These are phyloP conservation scores for Xerus inauris DNA, from an alignment of 2,113 vertebrate species.

Conservation along the genomic window DNA sequence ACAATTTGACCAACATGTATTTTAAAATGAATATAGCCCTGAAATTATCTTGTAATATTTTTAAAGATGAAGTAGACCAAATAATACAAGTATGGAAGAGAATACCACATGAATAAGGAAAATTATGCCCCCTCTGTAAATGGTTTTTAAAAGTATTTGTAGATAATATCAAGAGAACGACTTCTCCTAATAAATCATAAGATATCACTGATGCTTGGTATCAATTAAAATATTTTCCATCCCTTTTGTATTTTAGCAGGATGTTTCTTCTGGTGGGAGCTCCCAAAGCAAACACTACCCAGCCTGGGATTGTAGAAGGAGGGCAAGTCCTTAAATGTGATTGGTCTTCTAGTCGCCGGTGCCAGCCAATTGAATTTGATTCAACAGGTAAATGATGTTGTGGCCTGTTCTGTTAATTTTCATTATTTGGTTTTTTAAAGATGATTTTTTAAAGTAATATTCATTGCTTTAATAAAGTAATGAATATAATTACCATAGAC, in stretches of 20 bases:
- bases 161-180: conserved; percentile 1
- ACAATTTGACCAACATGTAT: neutral
- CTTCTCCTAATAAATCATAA: neutral
- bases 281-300: conserved; percentile 93
- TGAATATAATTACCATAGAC: neutral
- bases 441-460: neutral
- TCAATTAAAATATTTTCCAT: neutral
- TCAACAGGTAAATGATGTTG: conserved; percentile 86
- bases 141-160: neutral
- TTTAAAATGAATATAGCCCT: conserved; percentile 19
- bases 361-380: conserved; percentile 93
- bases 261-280: conserved; percentile 94
- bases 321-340: conserved; percentile 95
- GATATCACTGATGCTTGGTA: neutral
- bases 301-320: conserved; percentile 90
- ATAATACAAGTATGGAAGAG: neutral
- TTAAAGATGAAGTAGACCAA: neutral
- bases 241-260: conserved; percentile 81
- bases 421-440: neutral
- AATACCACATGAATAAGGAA: neutral
- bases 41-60: neutral
- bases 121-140: neutral
- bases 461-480: neutral
- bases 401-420: neutral
- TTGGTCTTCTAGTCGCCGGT: conserved; percentile 87